Evolutionary conservation across 2,888 invertebrate species (phyloP).

Genomic region (Acleris laterana): DNA sequence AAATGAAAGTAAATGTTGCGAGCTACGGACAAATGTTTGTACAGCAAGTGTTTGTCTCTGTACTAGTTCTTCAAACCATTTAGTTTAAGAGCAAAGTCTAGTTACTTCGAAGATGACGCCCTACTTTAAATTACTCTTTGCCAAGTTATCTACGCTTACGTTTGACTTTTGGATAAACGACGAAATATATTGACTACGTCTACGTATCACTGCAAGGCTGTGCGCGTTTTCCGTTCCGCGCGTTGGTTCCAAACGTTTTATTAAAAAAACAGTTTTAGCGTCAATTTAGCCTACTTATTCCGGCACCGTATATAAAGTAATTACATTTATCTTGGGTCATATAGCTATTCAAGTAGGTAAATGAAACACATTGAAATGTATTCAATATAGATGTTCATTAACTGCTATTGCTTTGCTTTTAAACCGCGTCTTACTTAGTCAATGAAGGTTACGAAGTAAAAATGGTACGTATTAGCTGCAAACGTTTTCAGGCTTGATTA

Average conservation of each 20-base stretch:
- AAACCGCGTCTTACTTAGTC: neutral
- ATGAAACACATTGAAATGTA: too few relatives aligned
- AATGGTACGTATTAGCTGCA: neutral
- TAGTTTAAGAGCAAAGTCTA: conserved; percentile 34
- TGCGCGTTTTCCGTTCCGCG: neutral
- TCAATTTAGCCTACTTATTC: neutral
- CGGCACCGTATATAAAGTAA: neutral
- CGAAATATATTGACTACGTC: too few relatives aligned
- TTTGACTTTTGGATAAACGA: too few relatives aligned
- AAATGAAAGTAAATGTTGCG: conserved; percentile 32
- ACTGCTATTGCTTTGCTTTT: neutral
- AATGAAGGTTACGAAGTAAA: neutral
- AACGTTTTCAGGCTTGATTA: neutral
- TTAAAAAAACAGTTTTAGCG: neutral
- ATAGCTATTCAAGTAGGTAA: neutral
- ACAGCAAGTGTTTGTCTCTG: conserved; percentile 26
- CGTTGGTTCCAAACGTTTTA: neutral
- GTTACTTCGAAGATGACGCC: conserved; percentile 18
- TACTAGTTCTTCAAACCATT: conserved; percentile 20
- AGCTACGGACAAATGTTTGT: conserved; percentile 25
- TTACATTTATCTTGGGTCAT: neutral
- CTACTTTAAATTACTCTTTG: conserved; percentile 11
- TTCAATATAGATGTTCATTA: too few relatives aligned
- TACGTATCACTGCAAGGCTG: neutral
- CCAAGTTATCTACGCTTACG: too few relatives aligned